phyloP scores from a whole-genome alignment of 2,113 vertebrate species.

The Gracilinanus agilis region DNA sequence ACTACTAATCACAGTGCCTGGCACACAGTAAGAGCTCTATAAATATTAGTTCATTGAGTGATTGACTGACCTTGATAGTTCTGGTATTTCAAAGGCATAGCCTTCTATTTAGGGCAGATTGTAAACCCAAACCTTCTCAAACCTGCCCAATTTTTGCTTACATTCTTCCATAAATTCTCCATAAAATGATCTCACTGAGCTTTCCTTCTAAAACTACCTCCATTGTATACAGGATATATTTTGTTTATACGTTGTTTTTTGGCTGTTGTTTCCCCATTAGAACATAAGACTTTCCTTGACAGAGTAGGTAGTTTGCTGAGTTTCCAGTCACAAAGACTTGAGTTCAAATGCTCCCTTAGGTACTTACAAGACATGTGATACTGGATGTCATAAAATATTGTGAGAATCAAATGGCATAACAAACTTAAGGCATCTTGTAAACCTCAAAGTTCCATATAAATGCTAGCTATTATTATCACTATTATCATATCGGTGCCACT shows the following conservation, averaged over 20 bases:
- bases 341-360: not conserved
- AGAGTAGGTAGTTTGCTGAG: too few species aligned
- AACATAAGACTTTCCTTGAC: not conserved
- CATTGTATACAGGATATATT: not conserved
- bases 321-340: not conserved
- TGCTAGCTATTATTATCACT: not conserved
- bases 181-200: too few species aligned
- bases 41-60: too few species aligned
- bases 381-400: not conserved
- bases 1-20: too few species aligned
- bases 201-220: not conserved
- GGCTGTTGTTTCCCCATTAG: not conserved
- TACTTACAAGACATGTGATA: not conserved
- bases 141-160: too few species aligned
- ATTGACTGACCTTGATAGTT: too few species aligned
- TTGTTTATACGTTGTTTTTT: not conserved
- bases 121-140: too few species aligned
- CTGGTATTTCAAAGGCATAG: too few species aligned
- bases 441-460: not conserved
- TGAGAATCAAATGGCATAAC: not conserved
- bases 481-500: not conserved
- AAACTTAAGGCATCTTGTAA: not conserved
- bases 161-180: too few species aligned
- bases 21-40: too few species aligned
- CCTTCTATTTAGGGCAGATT: too few species aligned